A percentile compares a stretch with the other conserved stretches of the same genome.
phyloP scores from a whole-genome alignment of 2,888 invertebrate species.

The Napeogenes inachia region DNA sequence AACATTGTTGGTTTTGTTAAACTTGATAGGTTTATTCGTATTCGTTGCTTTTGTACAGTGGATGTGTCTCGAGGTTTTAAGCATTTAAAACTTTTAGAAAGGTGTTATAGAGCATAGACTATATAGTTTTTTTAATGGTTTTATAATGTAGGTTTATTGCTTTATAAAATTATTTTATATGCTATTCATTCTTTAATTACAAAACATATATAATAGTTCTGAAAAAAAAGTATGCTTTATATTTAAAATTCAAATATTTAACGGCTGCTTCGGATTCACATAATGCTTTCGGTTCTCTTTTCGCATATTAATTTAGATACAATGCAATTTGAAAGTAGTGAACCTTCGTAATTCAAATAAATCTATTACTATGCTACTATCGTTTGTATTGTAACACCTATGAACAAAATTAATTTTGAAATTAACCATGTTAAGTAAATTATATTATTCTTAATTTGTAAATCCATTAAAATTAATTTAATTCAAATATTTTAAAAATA shows the following conservation, averaged over 20 bases:
- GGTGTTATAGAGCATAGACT: too few species aligned
- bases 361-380: neutral
- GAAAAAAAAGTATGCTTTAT: too few species aligned
- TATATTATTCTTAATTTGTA: too few species aligned
- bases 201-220: too few species aligned
- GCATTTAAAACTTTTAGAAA: too few species aligned
- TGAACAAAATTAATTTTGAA: neutral
- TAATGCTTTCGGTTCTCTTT: neutral
- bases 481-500: neutral
- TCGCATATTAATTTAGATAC: slow-evolving; percentile 2
- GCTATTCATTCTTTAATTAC: too few species aligned
- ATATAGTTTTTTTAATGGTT: too few species aligned
- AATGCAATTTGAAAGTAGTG: slow-evolving; percentile 2
- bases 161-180: too few species aligned
- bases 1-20: neutral
- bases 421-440: too few species aligned
- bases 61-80: neutral
- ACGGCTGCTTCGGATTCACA: neutral
- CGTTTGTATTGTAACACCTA: neutral
- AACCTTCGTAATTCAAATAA: neutral
- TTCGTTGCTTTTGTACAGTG: slow-evolving; percentile 8
- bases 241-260: too few species aligned
- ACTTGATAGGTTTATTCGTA: slow-evolving; percentile 11
- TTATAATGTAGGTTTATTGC: too few species aligned
- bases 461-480: neutral